phyloP scores from a whole-genome alignment of 2,797 vertebrate genomes.

The Brotula barbata region DNA sequence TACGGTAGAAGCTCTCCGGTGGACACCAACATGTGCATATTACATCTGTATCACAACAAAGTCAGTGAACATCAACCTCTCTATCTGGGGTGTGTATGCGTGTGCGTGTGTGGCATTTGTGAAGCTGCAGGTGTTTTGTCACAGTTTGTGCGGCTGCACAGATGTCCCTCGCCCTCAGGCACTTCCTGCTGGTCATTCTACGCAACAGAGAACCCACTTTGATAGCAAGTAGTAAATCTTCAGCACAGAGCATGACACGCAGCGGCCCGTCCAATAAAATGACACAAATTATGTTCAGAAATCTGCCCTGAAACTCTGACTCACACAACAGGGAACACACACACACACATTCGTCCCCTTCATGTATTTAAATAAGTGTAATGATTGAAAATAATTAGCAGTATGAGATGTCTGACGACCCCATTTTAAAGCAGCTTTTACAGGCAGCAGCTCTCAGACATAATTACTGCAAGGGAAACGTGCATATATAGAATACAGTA shows the following conservation, averaged over 20 bases:
- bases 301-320: slow-evolving; percentile 29
- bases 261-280: slow-evolving; percentile 4
- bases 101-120: background rate
- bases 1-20: background rate
- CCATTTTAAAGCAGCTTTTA: slow-evolving; percentile 49
- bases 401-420: slow-evolving; percentile 44
- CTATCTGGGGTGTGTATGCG: background rate
- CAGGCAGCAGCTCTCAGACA: slow-evolving; percentile 42
- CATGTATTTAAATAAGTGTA: slow-evolving; percentile 28
- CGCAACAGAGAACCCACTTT: slow-evolving; percentile 39
- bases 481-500: no score
- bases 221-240: slow-evolving; percentile 17
- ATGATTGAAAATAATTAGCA: slow-evolving; percentile 59
- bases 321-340: background rate
- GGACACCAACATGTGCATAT: background rate
- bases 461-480: slow-evolving; percentile 51
- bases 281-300: slow-evolving; percentile 26
- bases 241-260: slow-evolving; percentile 11
- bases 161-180: slow-evolving; percentile 53
- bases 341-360: background rate
- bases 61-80: background rate
- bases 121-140: slow-evolving; percentile 49
- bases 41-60: background rate
- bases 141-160: slow-evolving; percentile 30
- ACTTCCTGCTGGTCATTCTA: slow-evolving; percentile 45